phyloP scores from a whole-genome alignment of 2,888 invertebrate species.

The Philopedon plagiatum region DNA sequence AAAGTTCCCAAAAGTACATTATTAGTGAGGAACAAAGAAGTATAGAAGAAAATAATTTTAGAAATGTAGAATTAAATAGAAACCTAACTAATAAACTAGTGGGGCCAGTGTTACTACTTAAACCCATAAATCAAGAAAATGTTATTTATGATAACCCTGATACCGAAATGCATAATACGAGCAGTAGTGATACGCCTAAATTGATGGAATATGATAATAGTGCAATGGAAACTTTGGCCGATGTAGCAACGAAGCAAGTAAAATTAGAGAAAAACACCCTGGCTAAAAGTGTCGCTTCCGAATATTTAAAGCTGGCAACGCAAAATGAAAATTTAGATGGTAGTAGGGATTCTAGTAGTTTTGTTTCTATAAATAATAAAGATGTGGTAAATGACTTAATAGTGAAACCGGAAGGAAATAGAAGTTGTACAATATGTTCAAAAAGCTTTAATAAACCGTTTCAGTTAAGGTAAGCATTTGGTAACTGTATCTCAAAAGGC shows the following conservation, averaged over 20 bases:
- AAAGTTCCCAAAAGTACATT: not conserved
- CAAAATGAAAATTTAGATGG: slow-evolving; percentile 62
- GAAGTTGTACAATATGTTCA: slow-evolving; percentile 80
- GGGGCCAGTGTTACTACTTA: slow-evolving; percentile 27
- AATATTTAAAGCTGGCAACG: slow-evolving; percentile 76
- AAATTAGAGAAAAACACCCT: slow-evolving; percentile 68
- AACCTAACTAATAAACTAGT: slow-evolving; percentile 1
- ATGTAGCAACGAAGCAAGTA: slow-evolving; percentile 67
- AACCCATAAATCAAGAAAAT: slow-evolving; percentile 17
- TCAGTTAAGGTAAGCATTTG: slow-evolving; percentile 76
- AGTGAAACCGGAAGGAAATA: slow-evolving; percentile 68
- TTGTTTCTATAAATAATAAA: slow-evolving; percentile 44
- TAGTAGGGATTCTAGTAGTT: slow-evolving; percentile 52
- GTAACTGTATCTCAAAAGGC: too few species aligned
- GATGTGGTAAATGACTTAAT: slow-evolving; percentile 67
- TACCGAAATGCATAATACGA: slow-evolving; percentile 37
- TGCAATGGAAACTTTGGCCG: slow-evolving; percentile 69
- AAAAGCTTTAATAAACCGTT: slow-evolving; percentile 94
- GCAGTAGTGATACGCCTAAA: slow-evolving; percentile 41
- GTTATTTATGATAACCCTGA: slow-evolving; percentile 18
- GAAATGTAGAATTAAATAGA: slow-evolving; percentile 21
- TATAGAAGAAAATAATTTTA: slow-evolving; percentile 30
- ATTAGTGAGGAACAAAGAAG: not conserved
- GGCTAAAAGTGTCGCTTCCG: slow-evolving; percentile 78
- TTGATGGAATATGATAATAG: slow-evolving; percentile 65